Conservation (phyloP, 2,888 invertebrate species). For the Helleia helle region DNA sequence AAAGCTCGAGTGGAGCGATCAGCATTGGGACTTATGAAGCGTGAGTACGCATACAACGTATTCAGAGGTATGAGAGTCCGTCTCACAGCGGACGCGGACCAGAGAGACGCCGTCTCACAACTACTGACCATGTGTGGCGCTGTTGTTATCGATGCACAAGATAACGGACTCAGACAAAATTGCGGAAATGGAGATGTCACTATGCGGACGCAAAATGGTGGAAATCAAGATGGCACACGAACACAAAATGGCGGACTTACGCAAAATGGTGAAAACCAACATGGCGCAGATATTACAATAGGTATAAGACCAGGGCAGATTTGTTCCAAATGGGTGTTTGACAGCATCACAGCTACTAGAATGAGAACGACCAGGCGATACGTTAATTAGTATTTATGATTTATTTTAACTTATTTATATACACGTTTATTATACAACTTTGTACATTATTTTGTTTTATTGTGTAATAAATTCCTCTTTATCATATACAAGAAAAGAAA, state of each 20-base stretch:
- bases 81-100: slow-evolving; percentile 31
- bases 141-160: slow-evolving; percentile 12
- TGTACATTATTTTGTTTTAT: too few species aligned
- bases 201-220: slow-evolving; percentile 18
- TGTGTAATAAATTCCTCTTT: too few species aligned
- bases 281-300: slow-evolving; percentile 34
- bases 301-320: slow-evolving; percentile 36
- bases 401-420: too few species aligned
- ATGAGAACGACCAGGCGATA: slow-evolving; percentile 47
- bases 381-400: too few species aligned
- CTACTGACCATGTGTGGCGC: slow-evolving; percentile 51
- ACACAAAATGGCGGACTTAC: slow-evolving; percentile 18
- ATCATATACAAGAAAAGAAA: too few species aligned
- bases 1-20: slow-evolving; percentile 52
- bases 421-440: too few species aligned
- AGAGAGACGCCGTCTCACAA: slow-evolving; percentile 35
- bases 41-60: slow-evolving; percentile 51
- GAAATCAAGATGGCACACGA: slow-evolving; percentile 18
- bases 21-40: slow-evolving; percentile 34
- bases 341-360: slow-evolving; percentile 46
- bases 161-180: slow-evolving; percentile 21
- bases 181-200: slow-evolving; percentile 9
- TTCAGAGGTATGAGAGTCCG: slow-evolving; percentile 45
- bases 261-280: slow-evolving; percentile 22
- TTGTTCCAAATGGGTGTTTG: slow-evolving; percentile 55